phyloP scores from a whole-genome alignment of 2,113 vertebrate genomes.

The Aleadryas rufinucha region DNA sequence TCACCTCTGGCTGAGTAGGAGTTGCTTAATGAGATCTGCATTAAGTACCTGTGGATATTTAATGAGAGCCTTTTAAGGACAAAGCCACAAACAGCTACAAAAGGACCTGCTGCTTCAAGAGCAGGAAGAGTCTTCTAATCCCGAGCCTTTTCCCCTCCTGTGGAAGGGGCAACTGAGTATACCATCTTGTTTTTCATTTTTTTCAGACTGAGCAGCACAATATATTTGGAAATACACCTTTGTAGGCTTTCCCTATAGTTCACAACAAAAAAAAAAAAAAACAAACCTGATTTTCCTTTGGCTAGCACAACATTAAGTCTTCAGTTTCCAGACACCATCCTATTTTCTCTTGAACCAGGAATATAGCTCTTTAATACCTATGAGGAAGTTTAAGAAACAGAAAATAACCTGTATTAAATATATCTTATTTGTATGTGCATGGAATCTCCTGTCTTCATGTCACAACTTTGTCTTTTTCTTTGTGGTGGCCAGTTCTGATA shows the following conservation, averaged over 20 bases:
- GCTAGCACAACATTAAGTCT: neutral
- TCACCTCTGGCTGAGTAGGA: slow-evolving; percentile 32
- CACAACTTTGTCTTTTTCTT: neutral
- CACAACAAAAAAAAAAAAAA: neutral
- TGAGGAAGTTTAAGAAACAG: neutral
- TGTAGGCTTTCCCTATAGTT: neutral
- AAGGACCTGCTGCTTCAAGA: neutral
- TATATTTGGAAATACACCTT: neutral
- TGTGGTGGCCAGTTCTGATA: neutral
- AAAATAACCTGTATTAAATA: neutral
- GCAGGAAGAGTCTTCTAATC: neutral
- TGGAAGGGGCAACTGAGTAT: neutral
- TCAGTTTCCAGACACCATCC: neutral
- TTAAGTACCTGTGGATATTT: neutral
- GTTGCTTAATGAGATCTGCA: neutral
- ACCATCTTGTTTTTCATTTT: neutral
- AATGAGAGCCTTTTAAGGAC: neutral
- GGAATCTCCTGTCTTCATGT: neutral
- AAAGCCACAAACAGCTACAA: neutral
- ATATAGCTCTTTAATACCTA: neutral
- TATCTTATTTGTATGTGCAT: neutral
- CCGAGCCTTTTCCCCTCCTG: neutral
- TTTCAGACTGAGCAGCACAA: neutral
- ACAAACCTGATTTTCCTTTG: neutral
- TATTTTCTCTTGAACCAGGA: neutral